Evolutionary conservation across 2,888 invertebrate species (phyloP).

Genomic region (Beris morrisii): DNA sequence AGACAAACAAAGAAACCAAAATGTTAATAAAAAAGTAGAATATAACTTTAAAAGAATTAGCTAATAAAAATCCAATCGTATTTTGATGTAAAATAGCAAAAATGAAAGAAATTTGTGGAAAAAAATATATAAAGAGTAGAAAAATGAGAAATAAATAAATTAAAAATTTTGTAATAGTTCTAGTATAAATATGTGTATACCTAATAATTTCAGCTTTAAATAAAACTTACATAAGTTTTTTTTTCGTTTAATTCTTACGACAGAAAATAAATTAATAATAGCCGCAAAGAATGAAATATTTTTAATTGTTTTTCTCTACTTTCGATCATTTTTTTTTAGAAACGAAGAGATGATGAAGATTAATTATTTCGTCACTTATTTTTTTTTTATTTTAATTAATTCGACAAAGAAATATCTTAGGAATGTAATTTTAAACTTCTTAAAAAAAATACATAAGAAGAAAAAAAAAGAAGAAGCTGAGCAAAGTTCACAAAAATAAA

Average conservation of each 20-base stretch:
- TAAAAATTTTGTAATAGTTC: slow-evolving; percentile 9
- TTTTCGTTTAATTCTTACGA: too few relatives aligned
- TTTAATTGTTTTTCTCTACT: too few relatives aligned
- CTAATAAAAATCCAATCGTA: slow-evolving; percentile 18
- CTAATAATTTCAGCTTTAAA: slow-evolving; percentile 21
- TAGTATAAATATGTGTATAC: slow-evolving; percentile 16
- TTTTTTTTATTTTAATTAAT: too few relatives aligned
- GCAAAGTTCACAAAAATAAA: background rate
- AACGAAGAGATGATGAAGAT: too few relatives aligned
- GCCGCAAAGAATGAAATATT: too few relatives aligned
- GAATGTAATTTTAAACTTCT: background rate
- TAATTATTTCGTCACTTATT: too few relatives aligned
- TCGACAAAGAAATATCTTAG: too few relatives aligned
- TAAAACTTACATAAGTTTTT: background rate
- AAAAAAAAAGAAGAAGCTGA: background rate
- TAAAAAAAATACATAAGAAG: background rate
- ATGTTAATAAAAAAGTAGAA: slow-evolving; percentile 1
- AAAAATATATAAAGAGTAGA: too few relatives aligned
- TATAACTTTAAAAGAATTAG: slow-evolving; percentile 4
- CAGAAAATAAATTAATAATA: too few relatives aligned
- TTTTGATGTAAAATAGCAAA: slow-evolving; percentile 13
- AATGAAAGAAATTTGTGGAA: too few relatives aligned
- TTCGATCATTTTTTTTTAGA: too few relatives aligned
- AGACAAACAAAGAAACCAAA: too few relatives aligned
- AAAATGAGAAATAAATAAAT: background rate